Conservation (phyloP, 2,797 vertebrate genomes). For the Apodemus agrarius region DNA sequence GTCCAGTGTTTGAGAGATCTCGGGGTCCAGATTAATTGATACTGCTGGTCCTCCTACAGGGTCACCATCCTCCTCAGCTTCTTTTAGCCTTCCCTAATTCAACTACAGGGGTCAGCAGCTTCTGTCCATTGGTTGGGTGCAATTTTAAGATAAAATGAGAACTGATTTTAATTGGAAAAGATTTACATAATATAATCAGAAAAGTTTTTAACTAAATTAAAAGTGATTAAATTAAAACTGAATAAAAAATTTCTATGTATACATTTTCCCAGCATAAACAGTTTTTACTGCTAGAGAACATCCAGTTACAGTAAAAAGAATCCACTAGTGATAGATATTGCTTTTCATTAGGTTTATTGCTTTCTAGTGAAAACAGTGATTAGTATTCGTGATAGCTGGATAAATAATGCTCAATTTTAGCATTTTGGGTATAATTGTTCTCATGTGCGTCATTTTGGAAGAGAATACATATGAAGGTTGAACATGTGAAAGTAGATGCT, state of each 20-base stretch:
- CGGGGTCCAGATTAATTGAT: too few relatives aligned
- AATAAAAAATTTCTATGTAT: constrained; percentile 36
- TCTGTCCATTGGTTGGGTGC: too few relatives aligned
- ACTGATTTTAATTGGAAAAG: constrained; percentile 9
- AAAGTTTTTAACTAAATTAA: neutral
- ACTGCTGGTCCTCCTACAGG: too few relatives aligned
- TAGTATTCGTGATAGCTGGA: neutral
- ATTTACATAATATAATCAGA: constrained; percentile 16
- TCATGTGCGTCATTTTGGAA: constrained; percentile 13
- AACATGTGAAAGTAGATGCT: neutral
- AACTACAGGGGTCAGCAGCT: too few relatives aligned
- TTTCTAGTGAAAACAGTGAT: constrained; percentile 1
- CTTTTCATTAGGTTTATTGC: neutral
- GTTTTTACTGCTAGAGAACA: neutral
- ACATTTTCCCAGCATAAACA: neutral
- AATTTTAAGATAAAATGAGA: constrained; percentile 17
- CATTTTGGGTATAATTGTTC: neutral
- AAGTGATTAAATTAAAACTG: neutral
- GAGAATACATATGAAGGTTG: neutral
- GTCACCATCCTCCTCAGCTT: too few relatives aligned
- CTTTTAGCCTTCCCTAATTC: too few relatives aligned
- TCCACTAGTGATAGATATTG: neutral
- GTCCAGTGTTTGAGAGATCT: too few relatives aligned
- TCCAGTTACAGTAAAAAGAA: constrained; percentile 41
- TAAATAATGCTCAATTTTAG: constrained; percentile 49